phyloP scores from a whole-genome alignment of 2,797 vertebrate species.

The Melopsittacus undulatus region DNA sequence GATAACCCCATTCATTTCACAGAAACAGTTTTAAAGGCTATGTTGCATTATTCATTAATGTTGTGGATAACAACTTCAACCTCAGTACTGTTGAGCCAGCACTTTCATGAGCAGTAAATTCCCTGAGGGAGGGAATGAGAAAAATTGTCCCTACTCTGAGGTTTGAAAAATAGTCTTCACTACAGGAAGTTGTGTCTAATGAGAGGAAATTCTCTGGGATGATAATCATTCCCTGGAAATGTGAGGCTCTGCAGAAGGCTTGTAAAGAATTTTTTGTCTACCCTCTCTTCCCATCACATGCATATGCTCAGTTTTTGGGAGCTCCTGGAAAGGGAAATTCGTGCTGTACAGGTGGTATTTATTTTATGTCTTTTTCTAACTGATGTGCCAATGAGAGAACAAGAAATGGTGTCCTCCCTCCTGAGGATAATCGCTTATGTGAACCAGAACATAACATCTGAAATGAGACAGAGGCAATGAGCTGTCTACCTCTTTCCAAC shows the following conservation, averaged over 20 bases:
- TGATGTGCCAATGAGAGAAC: neutral
- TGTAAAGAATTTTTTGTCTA: neutral
- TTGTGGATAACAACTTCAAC: constrained; percentile 59
- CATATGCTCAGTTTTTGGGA: neutral
- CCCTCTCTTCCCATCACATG: neutral
- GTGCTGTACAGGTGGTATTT: neutral
- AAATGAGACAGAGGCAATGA: neutral
- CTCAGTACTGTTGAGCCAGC: constrained; percentile 44
- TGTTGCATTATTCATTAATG: constrained; percentile 63
- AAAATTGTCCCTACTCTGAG: neutral
- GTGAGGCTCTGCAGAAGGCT: neutral
- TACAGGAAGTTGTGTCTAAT: neutral
- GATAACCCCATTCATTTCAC: constrained; percentile 69
- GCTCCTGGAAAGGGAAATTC: neutral
- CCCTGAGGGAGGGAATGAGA: neutral
- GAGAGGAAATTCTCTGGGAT: neutral
- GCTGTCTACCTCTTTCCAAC: neutral
- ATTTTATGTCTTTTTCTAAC: neutral
- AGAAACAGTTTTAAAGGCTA: constrained; percentile 59
- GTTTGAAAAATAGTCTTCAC: constrained; percentile 22
- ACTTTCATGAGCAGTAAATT: constrained; percentile 39
- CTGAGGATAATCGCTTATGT: neutral
- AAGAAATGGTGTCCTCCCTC: neutral
- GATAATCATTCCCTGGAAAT: neutral
- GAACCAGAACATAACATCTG: neutral